phyloP scores from a whole-genome alignment of 1,140 invertebrate species.

The Sweltsa coloradensis region DNA sequence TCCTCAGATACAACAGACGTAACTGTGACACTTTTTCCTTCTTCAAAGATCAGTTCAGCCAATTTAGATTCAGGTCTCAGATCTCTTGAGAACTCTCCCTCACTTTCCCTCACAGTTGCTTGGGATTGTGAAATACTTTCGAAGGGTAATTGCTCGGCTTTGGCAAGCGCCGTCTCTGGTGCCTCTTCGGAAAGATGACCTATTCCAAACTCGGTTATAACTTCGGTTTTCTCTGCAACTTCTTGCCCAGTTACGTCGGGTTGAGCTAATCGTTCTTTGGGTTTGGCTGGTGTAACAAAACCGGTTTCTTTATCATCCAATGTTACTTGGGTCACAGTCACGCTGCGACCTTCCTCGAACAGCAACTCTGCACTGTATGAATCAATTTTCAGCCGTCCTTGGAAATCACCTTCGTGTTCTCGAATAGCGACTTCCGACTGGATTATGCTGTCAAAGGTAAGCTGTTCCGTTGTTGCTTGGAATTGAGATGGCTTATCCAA shows the following conservation, averaged over 20 bases:
- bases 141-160: slow-evolving; percentile 5
- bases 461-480: slow-evolving; percentile 16
- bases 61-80: slow-evolving; percentile 10
- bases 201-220: slow-evolving; percentile 22
- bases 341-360: slow-evolving; percentile 31
- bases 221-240: slow-evolving; percentile 31
- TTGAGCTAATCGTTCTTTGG: slow-evolving; percentile 27
- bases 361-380: slow-evolving; percentile 26
- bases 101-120: slow-evolving; percentile 7
- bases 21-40: slow-evolving; percentile 8
- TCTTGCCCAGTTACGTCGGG: slow-evolving; percentile 29
- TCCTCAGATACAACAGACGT: slow-evolving; percentile 3
- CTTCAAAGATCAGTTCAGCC: slow-evolving; percentile 10
- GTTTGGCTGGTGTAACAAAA: slow-evolving; percentile 19
- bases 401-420: slow-evolving; percentile 26
- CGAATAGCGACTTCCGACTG: slow-evolving; percentile 21
- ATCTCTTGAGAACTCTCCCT: slow-evolving; percentile 11
- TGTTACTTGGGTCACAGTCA: slow-evolving; percentile 34
- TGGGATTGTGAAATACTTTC: slow-evolving; percentile 2
- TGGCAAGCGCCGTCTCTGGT: background rate
- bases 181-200: background rate
- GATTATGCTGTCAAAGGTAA: slow-evolving; percentile 23
- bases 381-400: slow-evolving; percentile 21
- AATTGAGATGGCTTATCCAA: slow-evolving; percentile 19
- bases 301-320: slow-evolving; percentile 28